These are phyloP conservation scores for Pandemis cinnamomeana DNA, from an alignment of 2,888 invertebrate species.

Conservation along the genomic window DNA sequence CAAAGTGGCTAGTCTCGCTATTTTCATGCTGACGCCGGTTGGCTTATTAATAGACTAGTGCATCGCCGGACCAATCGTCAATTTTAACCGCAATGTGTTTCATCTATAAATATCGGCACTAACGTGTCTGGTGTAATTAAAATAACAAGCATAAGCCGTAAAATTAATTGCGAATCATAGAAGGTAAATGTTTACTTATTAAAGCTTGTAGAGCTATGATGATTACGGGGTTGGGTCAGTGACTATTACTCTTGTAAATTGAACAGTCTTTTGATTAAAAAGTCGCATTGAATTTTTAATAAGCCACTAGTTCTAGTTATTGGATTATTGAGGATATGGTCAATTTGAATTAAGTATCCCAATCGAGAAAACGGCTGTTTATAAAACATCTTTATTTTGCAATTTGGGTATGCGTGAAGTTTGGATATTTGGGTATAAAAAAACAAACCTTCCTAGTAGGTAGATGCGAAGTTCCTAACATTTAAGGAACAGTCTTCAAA, in stretches of 20 bases:
- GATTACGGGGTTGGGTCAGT: slow-evolving; percentile 11
- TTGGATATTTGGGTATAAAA: too few relatives aligned
- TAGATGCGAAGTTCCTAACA: background rate
- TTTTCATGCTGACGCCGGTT: slow-evolving; percentile 48
- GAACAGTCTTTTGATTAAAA: too few relatives aligned
- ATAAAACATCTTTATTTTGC: too few relatives aligned
- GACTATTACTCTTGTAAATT: background rate
- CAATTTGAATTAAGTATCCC: background rate
- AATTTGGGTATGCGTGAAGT: too few relatives aligned
- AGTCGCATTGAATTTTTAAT: background rate
- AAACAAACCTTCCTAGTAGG: background rate
- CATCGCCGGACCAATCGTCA: slow-evolving; percentile 32
- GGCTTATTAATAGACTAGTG: slow-evolving; percentile 45
- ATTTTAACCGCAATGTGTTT: slow-evolving; percentile 23
- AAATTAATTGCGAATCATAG: slow-evolving; percentile 21
- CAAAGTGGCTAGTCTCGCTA: slow-evolving; percentile 54
- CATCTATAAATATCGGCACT: slow-evolving; percentile 29
- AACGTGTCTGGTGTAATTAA: slow-evolving; percentile 18
- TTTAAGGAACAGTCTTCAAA: slow-evolving; percentile 10
- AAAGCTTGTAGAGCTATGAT: slow-evolving; percentile 14
- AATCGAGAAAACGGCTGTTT: too few relatives aligned
- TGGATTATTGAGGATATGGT: background rate
- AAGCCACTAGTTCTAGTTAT: background rate
- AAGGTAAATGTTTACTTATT: background rate
- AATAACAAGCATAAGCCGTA: slow-evolving; percentile 11